Evolutionary conservation across 2,113 vertebrate genomes (phyloP).

Genomic region (Puntigrus tetrazona): DNA sequence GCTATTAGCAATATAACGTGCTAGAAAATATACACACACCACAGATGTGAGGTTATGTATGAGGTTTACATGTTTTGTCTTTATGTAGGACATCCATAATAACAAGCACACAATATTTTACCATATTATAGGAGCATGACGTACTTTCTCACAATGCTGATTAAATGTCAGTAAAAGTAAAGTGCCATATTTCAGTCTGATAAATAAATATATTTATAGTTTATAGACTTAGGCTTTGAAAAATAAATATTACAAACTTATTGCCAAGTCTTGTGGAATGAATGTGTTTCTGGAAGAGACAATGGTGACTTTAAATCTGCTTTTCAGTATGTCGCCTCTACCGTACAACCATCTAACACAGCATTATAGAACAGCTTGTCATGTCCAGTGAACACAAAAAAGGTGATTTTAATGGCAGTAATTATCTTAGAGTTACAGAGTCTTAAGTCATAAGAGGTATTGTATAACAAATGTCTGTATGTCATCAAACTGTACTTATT

Average conservation of each 20-base stretch:
- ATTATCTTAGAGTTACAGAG: not conserved
- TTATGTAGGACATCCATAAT: not conserved
- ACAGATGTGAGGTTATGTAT: not conserved
- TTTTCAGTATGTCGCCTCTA: not conserved
- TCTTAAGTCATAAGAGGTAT: not conserved
- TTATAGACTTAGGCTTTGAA: not conserved
- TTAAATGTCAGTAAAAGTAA: not conserved
- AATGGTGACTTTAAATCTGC: not conserved
- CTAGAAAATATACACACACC: not conserved
- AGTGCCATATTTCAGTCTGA: not conserved
- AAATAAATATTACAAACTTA: not conserved
- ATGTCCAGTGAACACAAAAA: not conserved
- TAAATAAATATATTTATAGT: not conserved
- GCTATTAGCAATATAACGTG: not conserved
- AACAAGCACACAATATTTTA: not conserved
- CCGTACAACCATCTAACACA: not conserved
- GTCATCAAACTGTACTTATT: no score
- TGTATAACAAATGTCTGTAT: not conserved
- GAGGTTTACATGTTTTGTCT: not conserved
- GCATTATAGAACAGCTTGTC: not conserved
- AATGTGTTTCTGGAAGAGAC: not conserved
- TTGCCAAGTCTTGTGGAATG: not conserved
- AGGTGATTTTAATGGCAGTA: not conserved
- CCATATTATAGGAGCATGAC: not conserved
- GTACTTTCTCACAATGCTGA: not conserved